These are phyloP conservation scores for Bathynomus jamesi DNA, from an alignment of 1,140 invertebrate genomes.

Conservation along the genomic window DNA sequence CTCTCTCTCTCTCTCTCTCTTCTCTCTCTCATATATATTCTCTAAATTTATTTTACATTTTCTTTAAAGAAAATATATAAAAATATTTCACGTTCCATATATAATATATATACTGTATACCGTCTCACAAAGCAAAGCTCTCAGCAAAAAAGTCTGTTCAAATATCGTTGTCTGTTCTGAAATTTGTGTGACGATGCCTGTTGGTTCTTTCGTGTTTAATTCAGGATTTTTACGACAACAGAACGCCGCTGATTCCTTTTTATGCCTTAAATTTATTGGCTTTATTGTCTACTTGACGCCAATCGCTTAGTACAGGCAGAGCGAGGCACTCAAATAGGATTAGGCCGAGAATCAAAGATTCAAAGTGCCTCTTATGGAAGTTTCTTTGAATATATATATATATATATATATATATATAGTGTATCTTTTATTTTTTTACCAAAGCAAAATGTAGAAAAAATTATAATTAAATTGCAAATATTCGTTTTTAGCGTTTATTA, in stretches of 20 bases:
- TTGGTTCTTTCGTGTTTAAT: neutral
- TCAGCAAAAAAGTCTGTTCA: too few species aligned
- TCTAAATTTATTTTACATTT: too few species aligned
- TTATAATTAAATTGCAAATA: too few species aligned
- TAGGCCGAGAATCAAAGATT: neutral
- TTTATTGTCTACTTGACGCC: neutral
- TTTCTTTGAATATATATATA: neutral
- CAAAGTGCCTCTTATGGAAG: neutral
- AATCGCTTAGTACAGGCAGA: neutral
- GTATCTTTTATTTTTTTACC: too few species aligned
- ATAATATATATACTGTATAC: too few species aligned
- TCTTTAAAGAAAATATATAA: too few species aligned
- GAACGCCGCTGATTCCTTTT: neutral
- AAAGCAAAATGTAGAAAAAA: too few species aligned
- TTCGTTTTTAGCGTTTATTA: too few species aligned
- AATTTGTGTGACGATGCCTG: neutral
- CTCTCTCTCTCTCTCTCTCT: neutral
- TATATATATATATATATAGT: neutral
- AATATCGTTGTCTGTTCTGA: neutral
- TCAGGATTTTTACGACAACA: neutral
- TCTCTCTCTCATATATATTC: neutral
- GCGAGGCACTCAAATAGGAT: neutral
- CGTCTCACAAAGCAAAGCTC: too few species aligned
- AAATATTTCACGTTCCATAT: too few species aligned
- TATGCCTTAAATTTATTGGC: neutral